A percentile compares a stretch with the other conserved stretches of the same genome.
Evolutionary conservation across 2,797 vertebrate genomes (phyloP).

Genomic region (Triplophysa bombifrons): DNA sequence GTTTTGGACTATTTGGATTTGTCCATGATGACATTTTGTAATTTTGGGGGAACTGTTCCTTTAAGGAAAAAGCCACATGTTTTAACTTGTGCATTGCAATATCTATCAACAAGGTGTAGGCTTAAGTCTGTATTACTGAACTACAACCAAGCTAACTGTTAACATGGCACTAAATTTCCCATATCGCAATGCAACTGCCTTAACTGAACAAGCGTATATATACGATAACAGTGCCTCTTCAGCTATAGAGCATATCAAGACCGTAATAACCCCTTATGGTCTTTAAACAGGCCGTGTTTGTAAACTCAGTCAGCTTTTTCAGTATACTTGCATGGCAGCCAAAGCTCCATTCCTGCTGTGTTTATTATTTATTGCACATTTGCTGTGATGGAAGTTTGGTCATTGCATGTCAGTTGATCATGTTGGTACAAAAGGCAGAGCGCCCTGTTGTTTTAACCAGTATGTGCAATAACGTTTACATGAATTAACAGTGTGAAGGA

Average conservation of each 20-base stretch:
- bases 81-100: not conserved
- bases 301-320: not conserved
- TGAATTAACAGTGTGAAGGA: constrained; percentile 57
- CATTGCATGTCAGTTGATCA: constrained; percentile 74
- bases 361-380: constrained; percentile 14
- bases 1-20: not conserved
- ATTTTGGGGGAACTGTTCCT: not conserved
- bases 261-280: not conserved
- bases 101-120: not conserved
- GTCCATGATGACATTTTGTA: not conserved
- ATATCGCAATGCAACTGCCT: constrained; percentile 47
- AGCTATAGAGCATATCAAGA: not conserved
- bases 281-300: not conserved
- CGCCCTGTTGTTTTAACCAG: constrained; percentile 62
- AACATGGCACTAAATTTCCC: constrained; percentile 5
- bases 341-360: constrained; percentile 43
- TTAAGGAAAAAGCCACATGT: constrained; percentile 13
- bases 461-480: constrained; percentile 49
- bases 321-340: constrained; percentile 34
- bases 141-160: not conserved
- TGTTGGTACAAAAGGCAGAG: constrained; percentile 76
- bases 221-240: constrained; percentile 51
- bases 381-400: constrained; percentile 43
- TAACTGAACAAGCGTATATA: constrained; percentile 46
- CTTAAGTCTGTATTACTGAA: not conserved